A percentile compares a stretch with the other conserved stretches of the same genome.
Evolutionary conservation across 2,888 invertebrate genomes (phyloP).

Genomic region (Dusona sp.): DNA sequence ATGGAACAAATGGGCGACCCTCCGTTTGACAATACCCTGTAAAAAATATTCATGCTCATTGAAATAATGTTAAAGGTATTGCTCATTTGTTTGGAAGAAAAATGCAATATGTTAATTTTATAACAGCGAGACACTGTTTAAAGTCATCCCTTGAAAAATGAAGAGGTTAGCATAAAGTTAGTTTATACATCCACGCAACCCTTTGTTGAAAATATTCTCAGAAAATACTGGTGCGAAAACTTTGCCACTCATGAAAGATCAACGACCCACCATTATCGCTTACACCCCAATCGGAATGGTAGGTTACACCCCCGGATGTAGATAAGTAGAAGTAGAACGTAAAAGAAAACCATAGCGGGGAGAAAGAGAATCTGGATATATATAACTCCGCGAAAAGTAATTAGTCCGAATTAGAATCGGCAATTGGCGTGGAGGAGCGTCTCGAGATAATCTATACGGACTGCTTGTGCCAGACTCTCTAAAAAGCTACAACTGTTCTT

Average conservation of each 20-base stretch:
- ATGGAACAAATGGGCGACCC: neutral
- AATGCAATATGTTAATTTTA: neutral
- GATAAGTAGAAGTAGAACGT: slow-evolving; percentile 53
- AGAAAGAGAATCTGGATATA: slow-evolving; percentile 12
- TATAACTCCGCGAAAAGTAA: slow-evolving; percentile 74
- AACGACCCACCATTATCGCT: slow-evolving; percentile 46
- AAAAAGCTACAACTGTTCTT: slow-evolving; percentile 24
- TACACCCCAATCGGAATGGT: slow-evolving; percentile 30
- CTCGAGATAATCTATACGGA: slow-evolving; percentile 57
- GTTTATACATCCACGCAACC: neutral
- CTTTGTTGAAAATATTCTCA: slow-evolving; percentile 3
- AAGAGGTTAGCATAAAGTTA: neutral
- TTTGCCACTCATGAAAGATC: slow-evolving; percentile 40
- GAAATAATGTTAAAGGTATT: neutral
- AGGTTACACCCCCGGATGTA: slow-evolving; percentile 13
- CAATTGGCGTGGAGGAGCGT: slow-evolving; percentile 62
- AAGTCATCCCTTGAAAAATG: neutral
- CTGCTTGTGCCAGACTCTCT: slow-evolving; percentile 32
- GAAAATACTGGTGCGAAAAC: slow-evolving; percentile 13
- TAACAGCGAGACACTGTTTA: neutral
- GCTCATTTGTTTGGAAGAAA: neutral
- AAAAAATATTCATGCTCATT: neutral
- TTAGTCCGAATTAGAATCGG: slow-evolving; percentile 75
- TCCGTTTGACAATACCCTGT: neutral
- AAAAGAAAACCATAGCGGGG: slow-evolving; percentile 46